phyloP scores from a whole-genome alignment of 2,797 vertebrate species.

The Brachyrhaphis roseni region DNA sequence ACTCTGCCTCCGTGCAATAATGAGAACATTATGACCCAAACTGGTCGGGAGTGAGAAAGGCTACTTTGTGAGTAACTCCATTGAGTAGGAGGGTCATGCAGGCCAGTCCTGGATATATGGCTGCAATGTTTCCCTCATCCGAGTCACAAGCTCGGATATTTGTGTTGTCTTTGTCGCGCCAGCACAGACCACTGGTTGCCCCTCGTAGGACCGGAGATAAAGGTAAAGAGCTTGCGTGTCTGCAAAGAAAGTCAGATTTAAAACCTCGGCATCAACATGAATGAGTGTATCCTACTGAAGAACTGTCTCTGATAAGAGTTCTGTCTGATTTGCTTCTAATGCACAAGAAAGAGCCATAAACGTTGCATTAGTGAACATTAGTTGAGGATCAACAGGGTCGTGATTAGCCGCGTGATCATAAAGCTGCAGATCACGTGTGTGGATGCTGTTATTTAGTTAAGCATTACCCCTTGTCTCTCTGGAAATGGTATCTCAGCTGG shows the following conservation, averaged over 20 bases:
- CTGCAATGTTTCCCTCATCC: conserved; percentile 63
- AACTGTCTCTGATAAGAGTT: conserved; percentile 1
- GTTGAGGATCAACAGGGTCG: conserved; percentile 11
- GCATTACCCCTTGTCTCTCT: conserved; percentile 32
- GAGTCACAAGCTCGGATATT: conserved; percentile 64
- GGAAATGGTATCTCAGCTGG: conserved; percentile 37
- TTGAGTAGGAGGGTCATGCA: conserved; percentile 81
- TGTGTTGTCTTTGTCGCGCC: conserved; percentile 30
- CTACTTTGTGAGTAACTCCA: conserved; percentile 80
- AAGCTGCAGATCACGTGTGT: conserved; percentile 29
- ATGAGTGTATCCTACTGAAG: neutral
- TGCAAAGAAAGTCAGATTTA: conserved; percentile 20
- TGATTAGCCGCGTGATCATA: conserved; percentile 30
- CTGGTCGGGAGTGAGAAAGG: conserved; percentile 73
- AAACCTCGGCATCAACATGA: conserved; percentile 14
- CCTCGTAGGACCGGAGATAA: conserved; percentile 48
- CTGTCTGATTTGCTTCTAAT: conserved; percentile 8
- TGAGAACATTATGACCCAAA: conserved; percentile 78
- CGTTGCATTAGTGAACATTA: conserved; percentile 16
- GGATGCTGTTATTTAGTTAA: conserved; percentile 38
- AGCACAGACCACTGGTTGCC: conserved; percentile 34
- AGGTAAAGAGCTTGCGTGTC: conserved; percentile 70
- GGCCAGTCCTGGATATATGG: conserved; percentile 77
- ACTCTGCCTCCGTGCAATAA: conserved; percentile 67
- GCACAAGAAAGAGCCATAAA: conserved; percentile 3